Percentiles rank a stretch among this genome's conserved stretches.
Conservation (phyloP, 2,888 invertebrate species). For the Automeris io region DNA sequence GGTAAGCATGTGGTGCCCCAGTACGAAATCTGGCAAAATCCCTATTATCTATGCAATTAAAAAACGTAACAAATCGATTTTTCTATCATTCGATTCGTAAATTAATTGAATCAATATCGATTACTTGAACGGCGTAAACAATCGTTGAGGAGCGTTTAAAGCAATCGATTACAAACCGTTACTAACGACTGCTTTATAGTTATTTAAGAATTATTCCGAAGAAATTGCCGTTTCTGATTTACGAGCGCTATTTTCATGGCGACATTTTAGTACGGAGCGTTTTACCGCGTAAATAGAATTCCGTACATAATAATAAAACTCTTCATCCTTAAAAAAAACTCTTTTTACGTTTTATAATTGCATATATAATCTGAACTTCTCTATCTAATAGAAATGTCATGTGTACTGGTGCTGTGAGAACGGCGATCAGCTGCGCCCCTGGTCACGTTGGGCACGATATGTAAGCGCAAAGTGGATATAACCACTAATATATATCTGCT, state of each 20-base stretch:
- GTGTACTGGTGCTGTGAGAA: no score
- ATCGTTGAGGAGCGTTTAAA: slow-evolving; percentile 41
- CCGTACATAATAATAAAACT: neutral
- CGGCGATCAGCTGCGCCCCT: no score
- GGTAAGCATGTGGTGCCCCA: no score
- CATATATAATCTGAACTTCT: no score
- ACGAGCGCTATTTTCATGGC: slow-evolving; percentile 60
- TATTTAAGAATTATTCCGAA: slow-evolving; percentile 58
- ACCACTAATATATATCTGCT: no score
- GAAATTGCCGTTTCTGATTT: slow-evolving; percentile 68
- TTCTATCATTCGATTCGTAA: slow-evolving; percentile 15
- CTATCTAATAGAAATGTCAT: no score
- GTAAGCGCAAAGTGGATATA: no score
- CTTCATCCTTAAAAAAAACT: no score
- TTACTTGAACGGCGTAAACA: slow-evolving; percentile 50
- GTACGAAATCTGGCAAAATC: no score
- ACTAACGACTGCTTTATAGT: slow-evolving; percentile 67
- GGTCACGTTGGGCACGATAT: no score
- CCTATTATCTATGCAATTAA: slow-evolving; percentile 3
- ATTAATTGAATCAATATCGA: slow-evolving; percentile 13
- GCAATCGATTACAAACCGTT: slow-evolving; percentile 32
- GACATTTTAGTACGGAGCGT: slow-evolving; percentile 67
- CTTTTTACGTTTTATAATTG: no score
- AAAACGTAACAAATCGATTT: slow-evolving; percentile 22
- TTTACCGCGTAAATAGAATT: slow-evolving; percentile 27